These are phyloP conservation scores for Phalera bucephala DNA, from an alignment of 2,888 invertebrate species.

Conservation along the genomic window DNA sequence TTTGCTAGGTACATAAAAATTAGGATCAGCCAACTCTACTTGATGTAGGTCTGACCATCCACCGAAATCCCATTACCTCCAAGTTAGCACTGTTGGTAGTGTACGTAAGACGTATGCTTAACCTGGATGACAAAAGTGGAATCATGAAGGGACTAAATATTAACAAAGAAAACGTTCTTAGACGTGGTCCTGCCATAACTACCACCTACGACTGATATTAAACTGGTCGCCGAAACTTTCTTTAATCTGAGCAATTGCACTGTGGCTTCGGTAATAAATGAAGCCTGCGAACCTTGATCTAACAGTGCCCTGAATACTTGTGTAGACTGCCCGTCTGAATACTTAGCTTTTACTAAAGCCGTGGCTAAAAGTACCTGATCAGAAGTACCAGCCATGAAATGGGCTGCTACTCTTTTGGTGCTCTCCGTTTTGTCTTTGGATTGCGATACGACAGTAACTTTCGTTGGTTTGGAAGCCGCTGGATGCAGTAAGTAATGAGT, in stretches of 20 bases:
- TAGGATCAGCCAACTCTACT: conserved; percentile 10
- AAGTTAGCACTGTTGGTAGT: neutral
- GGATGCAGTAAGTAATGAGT: conserved; percentile 3
- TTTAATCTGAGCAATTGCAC: neutral
- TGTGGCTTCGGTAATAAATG: conserved; percentile 9
- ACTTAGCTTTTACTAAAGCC: too few relatives aligned
- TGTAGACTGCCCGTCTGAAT: too few relatives aligned
- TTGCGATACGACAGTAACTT: too few relatives aligned
- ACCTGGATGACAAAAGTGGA: neutral
- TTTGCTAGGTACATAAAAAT: conserved; percentile 7
- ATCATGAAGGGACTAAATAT: neutral
- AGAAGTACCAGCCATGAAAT: too few relatives aligned
- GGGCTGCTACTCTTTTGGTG: too few relatives aligned
- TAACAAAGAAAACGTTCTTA: neutral
- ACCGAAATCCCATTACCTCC: neutral
- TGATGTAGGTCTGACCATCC: neutral
- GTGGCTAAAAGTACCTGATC: too few relatives aligned
- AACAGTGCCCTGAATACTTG: too few relatives aligned
- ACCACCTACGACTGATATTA: neutral
- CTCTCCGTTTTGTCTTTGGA: too few relatives aligned
- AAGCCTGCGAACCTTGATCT: conserved; percentile 3
- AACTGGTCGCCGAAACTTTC: too few relatives aligned
- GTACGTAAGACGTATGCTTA: conserved; percentile 1
- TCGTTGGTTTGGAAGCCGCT: too few relatives aligned
- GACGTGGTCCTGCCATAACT: neutral